A percentile compares a stretch with the other conserved stretches of the same genome.
These are phyloP conservation scores for Celastrina argiolus DNA, from an alignment of 2,888 invertebrate genomes.

Conservation along the genomic window DNA sequence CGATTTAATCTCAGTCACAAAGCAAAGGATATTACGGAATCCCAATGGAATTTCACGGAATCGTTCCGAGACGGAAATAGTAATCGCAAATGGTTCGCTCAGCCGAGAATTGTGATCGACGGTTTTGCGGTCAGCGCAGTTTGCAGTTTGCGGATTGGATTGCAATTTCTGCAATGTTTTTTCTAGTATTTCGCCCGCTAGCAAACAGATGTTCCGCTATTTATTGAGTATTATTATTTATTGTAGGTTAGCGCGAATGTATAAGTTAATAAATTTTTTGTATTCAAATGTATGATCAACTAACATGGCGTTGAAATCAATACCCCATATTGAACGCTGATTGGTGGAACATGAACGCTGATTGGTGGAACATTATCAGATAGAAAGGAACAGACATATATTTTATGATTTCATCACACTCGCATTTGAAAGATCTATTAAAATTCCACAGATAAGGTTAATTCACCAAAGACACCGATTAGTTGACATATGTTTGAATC, in stretches of 20 bases:
- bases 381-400: too few species aligned
- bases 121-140: background rate
- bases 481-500: too few species aligned
- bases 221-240: background rate
- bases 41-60: background rate
- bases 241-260: background rate
- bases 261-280: too few species aligned
- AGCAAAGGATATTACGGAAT: background rate
- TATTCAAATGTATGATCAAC: too few species aligned
- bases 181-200: background rate
- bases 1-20: background rate
- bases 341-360: too few species aligned
- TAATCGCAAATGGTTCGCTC: background rate
- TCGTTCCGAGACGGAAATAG: constrained; percentile 9
- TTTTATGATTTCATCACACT: too few species aligned
- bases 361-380: too few species aligned
- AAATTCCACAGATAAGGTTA: too few species aligned
- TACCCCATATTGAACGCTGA: too few species aligned
- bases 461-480: too few species aligned
- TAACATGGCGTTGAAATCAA: too few species aligned
- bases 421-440: too few species aligned
- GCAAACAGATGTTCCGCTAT: background rate
- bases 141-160: background rate
- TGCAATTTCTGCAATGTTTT: background rate
- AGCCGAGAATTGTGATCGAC: background rate